Base-by-base conservation (phyloP, 2,797 vertebrate genomes). In the Sylvia borin region DNA sequence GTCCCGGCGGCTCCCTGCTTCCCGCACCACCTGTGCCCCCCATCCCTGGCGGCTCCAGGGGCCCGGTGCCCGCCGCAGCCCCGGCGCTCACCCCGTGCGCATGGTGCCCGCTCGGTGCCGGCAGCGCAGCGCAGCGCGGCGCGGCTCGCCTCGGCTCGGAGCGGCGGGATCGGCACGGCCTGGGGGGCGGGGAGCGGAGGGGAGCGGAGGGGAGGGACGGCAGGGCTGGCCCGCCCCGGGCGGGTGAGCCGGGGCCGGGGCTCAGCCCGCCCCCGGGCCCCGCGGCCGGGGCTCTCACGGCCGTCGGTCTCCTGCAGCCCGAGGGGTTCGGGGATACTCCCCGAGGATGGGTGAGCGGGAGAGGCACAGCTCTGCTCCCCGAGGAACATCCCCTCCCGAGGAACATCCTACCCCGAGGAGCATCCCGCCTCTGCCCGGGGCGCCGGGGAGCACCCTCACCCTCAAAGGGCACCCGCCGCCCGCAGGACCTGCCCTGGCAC, bases 101-200 rank as follows among this genome's bases (percentile, higher is more conserved):
- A 93, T 94, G 93, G 91, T 77, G 88, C 88, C 85, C 61, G 25
- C 68, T 76, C 68, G 32, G 25, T 83, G 64, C 88, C 85, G 72
- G 80, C 51, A 8, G 77, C 57, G 1, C 47, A 25, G 89, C n/a
- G 2, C 48, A 20, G 47, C 48, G 19, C 43, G 9, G 55, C 29
- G n/a, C 42, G 43, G 42, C 21, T 3, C 26, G 48, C 31, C 21
- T 3, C 26, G 24, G 48, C 48, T 48, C 48, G 48, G 48, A 55
- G 42, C 54, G 54, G 54, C 55, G 71, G n/a, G 42, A 58, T 48
- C 71, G 5, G n/a, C 42, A 31, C 54, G n/a, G 42, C 42, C n/a
- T 27, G 26, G 43, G 88, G 24, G 77, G 60, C 20, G n/a, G n/a
- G n/a, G n/a, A n/a, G n/a, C n/a, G n/a, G n/a, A n/a, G 53, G 71